Evolutionary conservation across 2,113 vertebrate genomes (phyloP).

Genomic region (Antidorcas marsupialis): DNA sequence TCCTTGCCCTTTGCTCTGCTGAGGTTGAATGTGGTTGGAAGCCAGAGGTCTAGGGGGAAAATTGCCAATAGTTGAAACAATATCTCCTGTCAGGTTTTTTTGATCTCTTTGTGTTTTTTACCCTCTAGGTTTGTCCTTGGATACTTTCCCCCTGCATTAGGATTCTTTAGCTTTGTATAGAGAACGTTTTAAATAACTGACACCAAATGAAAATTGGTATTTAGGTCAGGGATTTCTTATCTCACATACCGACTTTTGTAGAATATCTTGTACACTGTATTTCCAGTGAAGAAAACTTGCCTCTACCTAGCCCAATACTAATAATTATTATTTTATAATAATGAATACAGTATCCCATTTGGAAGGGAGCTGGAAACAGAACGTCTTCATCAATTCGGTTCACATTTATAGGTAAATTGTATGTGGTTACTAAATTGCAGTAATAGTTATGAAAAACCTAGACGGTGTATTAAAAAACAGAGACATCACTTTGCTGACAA

Average conservation of each 20-base stretch:
- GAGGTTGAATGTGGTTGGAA: slow-evolving; percentile 35
- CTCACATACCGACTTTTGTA: not conserved
- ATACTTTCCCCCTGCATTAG: not conserved
- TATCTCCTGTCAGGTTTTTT: not conserved
- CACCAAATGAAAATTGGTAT: not conserved
- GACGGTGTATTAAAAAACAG: not conserved
- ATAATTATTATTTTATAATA: not conserved
- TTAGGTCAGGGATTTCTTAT: not conserved
- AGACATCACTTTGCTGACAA: not conserved
- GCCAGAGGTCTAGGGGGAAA: not conserved
- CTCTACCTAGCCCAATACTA: not conserved
- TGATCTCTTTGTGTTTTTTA: slow-evolving; percentile 24
- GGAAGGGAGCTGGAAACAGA: not conserved
- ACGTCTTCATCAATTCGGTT: not conserved
- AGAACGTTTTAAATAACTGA: not conserved
- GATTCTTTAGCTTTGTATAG: slow-evolving; percentile 17
- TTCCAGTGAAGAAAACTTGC: not conserved
- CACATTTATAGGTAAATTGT: not conserved
- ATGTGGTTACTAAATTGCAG: not conserved
- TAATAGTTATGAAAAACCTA: not conserved
- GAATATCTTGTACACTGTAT: not conserved
- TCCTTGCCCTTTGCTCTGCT: slow-evolving; percentile 26
- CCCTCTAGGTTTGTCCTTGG: not conserved
- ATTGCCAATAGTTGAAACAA: slow-evolving; percentile 10
- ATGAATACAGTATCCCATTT: not conserved